phyloP scores from a whole-genome alignment of 2,113 vertebrate genomes.

The Kryptolebias marmoratus region DNA sequence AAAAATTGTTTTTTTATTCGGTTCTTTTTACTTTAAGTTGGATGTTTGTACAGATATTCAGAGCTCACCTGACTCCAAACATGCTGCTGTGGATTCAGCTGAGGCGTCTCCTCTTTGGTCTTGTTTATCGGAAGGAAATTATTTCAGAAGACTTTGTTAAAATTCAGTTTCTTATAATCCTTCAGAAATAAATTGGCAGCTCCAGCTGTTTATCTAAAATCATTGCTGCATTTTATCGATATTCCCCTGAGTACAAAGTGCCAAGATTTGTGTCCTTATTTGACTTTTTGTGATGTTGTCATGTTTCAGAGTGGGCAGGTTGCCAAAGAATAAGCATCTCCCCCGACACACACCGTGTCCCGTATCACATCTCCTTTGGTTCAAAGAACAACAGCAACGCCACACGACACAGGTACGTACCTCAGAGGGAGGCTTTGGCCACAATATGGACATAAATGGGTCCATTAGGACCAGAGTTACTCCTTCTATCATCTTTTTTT shows the following conservation, averaged over 20 bases:
- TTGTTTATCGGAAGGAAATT: background rate
- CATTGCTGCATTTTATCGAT: background rate
- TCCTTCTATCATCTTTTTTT: background rate
- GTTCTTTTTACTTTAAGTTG: no score
- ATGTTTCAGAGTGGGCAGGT: slow-evolving; percentile 91
- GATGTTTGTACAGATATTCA: background rate
- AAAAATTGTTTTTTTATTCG: no score
- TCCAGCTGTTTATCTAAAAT: background rate
- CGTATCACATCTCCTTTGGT: slow-evolving; percentile 94
- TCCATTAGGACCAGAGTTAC: background rate
- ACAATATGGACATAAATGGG: background rate
- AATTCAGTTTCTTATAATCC: background rate
- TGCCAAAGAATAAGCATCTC: slow-evolving; percentile 92
- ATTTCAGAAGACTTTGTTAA: background rate
- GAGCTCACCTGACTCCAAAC: background rate
- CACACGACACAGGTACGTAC: slow-evolving; percentile 85
- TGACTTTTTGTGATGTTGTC: slow-evolving; percentile 20
- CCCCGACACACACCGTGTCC: slow-evolving; percentile 92
- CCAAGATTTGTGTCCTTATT: background rate
- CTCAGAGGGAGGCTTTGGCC: background rate
- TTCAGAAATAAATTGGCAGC: background rate
- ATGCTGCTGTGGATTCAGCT: background rate
- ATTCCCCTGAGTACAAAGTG: background rate
- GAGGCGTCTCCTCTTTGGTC: background rate
- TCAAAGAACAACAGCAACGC: slow-evolving; percentile 81